Evolutionary conservation across 2,797 vertebrate species (phyloP), one percentile per base, ranked within the genome.

Genomic region (Telmatherina bonti): DNA sequence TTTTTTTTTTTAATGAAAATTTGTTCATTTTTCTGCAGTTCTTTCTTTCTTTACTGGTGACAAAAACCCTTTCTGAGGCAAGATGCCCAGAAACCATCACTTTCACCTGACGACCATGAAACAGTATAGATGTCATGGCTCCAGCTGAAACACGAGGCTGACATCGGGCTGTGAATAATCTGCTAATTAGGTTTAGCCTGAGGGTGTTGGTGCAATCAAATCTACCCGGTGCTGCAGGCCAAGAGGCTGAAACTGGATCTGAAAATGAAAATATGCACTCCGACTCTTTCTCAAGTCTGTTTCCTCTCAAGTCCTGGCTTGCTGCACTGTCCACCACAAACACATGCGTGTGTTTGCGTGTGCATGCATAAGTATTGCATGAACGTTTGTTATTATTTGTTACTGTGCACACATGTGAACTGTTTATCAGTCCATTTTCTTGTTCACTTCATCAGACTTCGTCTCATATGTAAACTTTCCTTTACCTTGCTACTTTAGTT

Each of bases 121-220:
- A 57, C 47, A 27, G 72, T 55, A 54, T 54, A 53, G 77, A 86
- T 52, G 11, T 65, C 1, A 60, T 18, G 75, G 57, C 73, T 82
- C 61, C 18, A 22, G 72, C 66, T 82, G 85, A 86, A 88, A 89
- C 84, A 78, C 67, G 43, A 78, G 68, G 57, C 74, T n/a, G 70
- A 87, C 79, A 83, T 92, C 88, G 86, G 87, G 85, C 81, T 83
- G 82, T 82, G 88, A 82, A 82, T 87, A 86, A 92, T 79, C 84
- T 91, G 90, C 81, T 90, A 90, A 92, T 91, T 87, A 88, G 74
- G 87, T 92, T 85, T 91, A 80, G 85, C 84, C 85, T 30, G 78
- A 81, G 87, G 85, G 88, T 74, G 82, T 86, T 85, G 77, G 75
- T 49, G 62, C 88, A 90, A 90, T 92, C 84, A 86, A 90, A 93